Evolutionary conservation across 2,113 vertebrate genomes (phyloP).

Genomic region (Dicerorhinus sumatrensis): DNA sequence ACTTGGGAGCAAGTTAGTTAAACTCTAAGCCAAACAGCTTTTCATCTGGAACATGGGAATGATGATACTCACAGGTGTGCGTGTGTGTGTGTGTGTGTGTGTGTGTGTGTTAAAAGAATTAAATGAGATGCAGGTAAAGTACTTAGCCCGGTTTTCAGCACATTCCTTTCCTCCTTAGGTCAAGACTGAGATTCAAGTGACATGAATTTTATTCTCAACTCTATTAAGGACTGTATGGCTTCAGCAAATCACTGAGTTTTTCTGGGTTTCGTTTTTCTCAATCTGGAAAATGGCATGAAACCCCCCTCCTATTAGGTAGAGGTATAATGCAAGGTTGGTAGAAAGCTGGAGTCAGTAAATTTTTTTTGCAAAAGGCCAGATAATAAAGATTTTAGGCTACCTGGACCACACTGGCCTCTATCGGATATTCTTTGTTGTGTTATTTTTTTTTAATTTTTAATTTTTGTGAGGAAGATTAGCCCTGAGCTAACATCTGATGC

Average conservation of each 20-base stretch:
- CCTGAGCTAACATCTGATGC: too few species aligned
- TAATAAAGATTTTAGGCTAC: neutral
- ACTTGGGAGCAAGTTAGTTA: neutral
- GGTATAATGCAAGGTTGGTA: neutral
- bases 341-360: neutral
- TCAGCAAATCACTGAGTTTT: neutral
- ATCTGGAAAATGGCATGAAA: neutral
- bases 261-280: conserved; percentile 24
- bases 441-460: too few species aligned
- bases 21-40: neutral
- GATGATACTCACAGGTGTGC: neutral
- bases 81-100: neutral
- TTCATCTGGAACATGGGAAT: neutral
- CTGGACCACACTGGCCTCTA: neutral
- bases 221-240: neutral
- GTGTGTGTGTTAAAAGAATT: neutral
- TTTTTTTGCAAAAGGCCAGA: neutral
- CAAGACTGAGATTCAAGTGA: neutral
- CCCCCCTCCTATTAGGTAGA: neutral
- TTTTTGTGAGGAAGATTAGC: too few species aligned
- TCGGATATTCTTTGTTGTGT: neutral
- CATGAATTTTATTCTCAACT: conserved; percentile 9
- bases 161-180: neutral
- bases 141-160: neutral
- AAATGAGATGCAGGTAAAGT: neutral